Base-by-base conservation (phyloP, 2,888 invertebrate genomes). In the Nebria brevicollis region DNA sequence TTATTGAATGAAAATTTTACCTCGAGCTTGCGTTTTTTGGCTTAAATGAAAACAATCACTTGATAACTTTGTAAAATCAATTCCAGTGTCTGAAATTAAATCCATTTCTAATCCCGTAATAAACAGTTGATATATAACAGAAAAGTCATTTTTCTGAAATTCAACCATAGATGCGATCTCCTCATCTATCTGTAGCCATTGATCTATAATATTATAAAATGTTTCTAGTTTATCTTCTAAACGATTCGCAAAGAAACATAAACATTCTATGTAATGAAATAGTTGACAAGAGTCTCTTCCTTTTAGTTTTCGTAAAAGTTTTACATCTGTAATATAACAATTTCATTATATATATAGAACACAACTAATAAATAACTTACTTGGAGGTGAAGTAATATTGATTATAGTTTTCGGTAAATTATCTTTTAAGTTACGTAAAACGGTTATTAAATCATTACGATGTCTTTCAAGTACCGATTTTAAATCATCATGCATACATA, bases 391-490 rank as follows among this genome's bases (percentile, higher is more conserved):
- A 25, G 92, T 87, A 13, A 94, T 83, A 83, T 91, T 91, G 0
- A 94, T 90, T 73, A 93, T 88, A 0, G 93, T 91, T 72, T 92
- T 89, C 1, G 93, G 93, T 82, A 94, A 87, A 87, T 92, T 90
- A 77, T 92, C 90, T 77, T 91, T 89, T 1, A 94, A 85, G 66
- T 88, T 89, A 64, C 91, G 88, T 11, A 93, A 87, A 0, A 90
- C 87, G 76, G 88, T 83, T 0, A 91, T 26, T 83, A 93, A 85
- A 83, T 93, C 90, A 72, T 85, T 83, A 75, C 89, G 89, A 84
- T 93, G 93, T 66, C 87, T 87, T 20, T 89, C 86, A 0, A 92
- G 83, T 0, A 88, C 84, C 26, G 86, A 84, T 85, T 89, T 88
- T 0, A 90, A 88, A 75, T 91, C 86, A 7, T 88, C 82, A 26